Conservation (phyloP, 2,888 invertebrate species). For the Yponomeuta evonymella region DNA sequence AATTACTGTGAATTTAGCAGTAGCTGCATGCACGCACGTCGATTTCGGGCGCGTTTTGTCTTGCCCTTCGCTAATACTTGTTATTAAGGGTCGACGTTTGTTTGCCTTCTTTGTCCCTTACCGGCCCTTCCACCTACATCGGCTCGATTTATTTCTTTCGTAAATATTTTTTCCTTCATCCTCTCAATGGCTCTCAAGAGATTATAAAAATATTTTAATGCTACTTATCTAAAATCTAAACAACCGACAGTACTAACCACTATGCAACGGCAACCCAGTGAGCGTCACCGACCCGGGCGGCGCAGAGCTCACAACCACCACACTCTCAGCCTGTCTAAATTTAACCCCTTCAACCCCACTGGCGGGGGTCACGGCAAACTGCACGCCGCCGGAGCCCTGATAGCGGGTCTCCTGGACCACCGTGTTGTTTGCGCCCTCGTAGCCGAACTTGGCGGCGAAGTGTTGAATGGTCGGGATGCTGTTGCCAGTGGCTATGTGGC, state of each 20-base stretch:
- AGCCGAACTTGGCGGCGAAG: slow-evolving; percentile 84
- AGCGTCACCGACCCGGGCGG: slow-evolving; percentile 68
- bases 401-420: slow-evolving; percentile 63
- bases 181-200: no score
- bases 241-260: slow-evolving; percentile 39
- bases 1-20: no score
- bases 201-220: no score
- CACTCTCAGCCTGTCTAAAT: slow-evolving; percentile 75
- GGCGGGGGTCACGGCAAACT: slow-evolving; percentile 53
- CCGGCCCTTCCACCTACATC: no score
- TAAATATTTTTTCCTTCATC: no score
- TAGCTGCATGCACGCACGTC: no score
- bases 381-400: slow-evolving; percentile 48
- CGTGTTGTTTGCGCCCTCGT: slow-evolving; percentile 51
- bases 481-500: slow-evolving; percentile 84
- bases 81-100: neutral
- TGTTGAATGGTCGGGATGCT: slow-evolving; percentile 89
- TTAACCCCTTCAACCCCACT: slow-evolving; percentile 73
- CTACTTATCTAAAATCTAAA: neutral
- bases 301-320: slow-evolving; percentile 66
- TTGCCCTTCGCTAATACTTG: neutral
- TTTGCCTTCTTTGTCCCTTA: no score
- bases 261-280: slow-evolving; percentile 58
- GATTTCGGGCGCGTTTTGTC: no score
- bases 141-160: no score